These are phyloP conservation scores for Listronotus bonariensis DNA, from an alignment of 1,140 invertebrate genomes.

Conservation along the genomic window DNA sequence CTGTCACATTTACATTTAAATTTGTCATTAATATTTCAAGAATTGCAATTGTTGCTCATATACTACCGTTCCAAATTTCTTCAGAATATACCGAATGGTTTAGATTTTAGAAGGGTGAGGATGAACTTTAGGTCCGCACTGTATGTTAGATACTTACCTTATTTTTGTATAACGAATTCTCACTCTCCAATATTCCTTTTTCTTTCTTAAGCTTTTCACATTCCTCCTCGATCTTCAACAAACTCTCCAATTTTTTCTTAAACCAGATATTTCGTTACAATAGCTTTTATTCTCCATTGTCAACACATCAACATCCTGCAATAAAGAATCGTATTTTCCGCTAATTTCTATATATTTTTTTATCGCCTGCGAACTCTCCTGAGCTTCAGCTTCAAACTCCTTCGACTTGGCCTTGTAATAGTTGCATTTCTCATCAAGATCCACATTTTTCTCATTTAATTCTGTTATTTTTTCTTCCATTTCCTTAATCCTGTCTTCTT, in stretches of 20 bases:
- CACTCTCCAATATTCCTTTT: slow-evolving; percentile 37
- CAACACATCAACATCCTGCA: slow-evolving; percentile 44
- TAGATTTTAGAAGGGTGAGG: no score
- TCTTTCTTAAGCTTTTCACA: slow-evolving; percentile 46
- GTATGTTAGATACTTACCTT: slow-evolving; percentile 45
- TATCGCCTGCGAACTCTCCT: slow-evolving; percentile 42
- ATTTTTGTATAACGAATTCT: slow-evolving; percentile 30
- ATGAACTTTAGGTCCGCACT: no score
- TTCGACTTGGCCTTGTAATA: slow-evolving; percentile 43
- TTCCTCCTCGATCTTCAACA: slow-evolving; percentile 16
- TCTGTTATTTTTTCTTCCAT: slow-evolving; percentile 39
- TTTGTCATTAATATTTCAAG: no score
- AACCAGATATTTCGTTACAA: slow-evolving; percentile 3
- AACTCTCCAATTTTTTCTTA: slow-evolving; percentile 19
- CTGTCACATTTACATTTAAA: no score
- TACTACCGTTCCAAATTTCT: no score
- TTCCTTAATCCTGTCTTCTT: slow-evolving; percentile 32
- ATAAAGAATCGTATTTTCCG: slow-evolving; percentile 49
- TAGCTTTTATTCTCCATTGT: slow-evolving; percentile 27
- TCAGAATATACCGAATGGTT: no score
- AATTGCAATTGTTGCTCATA: no score
- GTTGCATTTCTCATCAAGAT: slow-evolving; percentile 37
- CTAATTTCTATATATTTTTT: slow-evolving; percentile 52
- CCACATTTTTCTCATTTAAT: slow-evolving; percentile 36
- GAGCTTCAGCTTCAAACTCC: slow-evolving; percentile 28